Conservation (phyloP, 2,888 invertebrate species). For the Oxyteleia sp. region DNA sequence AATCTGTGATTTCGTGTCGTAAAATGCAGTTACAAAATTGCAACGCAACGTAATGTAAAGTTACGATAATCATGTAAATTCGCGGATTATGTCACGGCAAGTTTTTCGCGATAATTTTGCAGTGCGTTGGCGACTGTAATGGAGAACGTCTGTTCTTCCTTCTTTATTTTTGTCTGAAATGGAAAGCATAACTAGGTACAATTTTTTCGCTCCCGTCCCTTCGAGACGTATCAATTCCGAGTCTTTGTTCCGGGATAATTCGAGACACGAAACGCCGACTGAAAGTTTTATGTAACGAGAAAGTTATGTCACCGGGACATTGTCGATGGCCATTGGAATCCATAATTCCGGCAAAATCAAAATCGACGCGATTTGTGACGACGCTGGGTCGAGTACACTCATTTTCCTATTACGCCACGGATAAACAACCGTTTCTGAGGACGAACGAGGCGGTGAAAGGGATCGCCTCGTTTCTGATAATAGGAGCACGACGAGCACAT, state of each 20-base stretch:
- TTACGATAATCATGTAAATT: too few relatives aligned
- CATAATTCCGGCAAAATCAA: slow-evolving; percentile 45
- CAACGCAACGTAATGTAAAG: too few relatives aligned
- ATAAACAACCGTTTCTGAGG: slow-evolving; percentile 63
- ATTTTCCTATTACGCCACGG: slow-evolving; percentile 62
- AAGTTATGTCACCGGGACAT: slow-evolving; percentile 59
- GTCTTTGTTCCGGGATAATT: slow-evolving; percentile 67
- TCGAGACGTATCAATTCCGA: slow-evolving; percentile 59
- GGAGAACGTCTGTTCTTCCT: background rate
- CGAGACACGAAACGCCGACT: slow-evolving; percentile 55
- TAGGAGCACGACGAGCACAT: slow-evolving; percentile 65
- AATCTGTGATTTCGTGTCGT: too few relatives aligned
- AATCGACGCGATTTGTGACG: slow-evolving; percentile 44
- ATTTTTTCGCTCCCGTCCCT: slow-evolving; percentile 38
- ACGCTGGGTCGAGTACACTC: slow-evolving; percentile 11
- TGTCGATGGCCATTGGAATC: slow-evolving; percentile 37
- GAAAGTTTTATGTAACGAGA: slow-evolving; percentile 66
- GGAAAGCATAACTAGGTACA: slow-evolving; percentile 31
- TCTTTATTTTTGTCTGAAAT: background rate
- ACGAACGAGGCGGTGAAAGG: slow-evolving; percentile 69
- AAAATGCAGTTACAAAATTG: too few relatives aligned
- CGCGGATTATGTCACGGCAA: background rate
- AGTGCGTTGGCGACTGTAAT: too few relatives aligned
- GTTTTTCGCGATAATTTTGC: background rate
- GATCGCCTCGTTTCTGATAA: slow-evolving; percentile 72